These are phyloP conservation scores for Muscidifurax raptorellus DNA, from an alignment of 1,140 invertebrate genomes.

Conservation along the genomic window DNA sequence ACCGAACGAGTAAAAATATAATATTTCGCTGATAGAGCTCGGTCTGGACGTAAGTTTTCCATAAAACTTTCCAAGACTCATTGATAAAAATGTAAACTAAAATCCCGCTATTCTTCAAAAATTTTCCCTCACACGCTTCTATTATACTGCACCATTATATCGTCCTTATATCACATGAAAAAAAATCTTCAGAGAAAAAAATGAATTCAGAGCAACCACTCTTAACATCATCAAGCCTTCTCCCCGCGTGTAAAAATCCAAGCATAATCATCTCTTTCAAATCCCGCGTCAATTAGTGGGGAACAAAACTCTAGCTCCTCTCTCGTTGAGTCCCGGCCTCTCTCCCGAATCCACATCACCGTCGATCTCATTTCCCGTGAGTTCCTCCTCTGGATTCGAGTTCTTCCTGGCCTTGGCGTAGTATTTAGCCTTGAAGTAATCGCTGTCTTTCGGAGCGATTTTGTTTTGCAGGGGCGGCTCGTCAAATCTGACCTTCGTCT, in stretches of 20 bases:
- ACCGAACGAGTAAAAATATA: no score
- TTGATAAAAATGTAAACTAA: no score
- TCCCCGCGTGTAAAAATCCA: not conserved
- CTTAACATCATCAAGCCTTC: conserved; percentile 43
- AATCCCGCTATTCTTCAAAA: not conserved
- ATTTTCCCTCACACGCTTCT: no score
- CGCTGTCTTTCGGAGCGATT: conserved; percentile 55
- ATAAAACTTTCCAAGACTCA: no score
- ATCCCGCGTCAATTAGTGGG: conserved; percentile 20
- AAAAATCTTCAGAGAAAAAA: not conserved
- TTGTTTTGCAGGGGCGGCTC: conserved; percentile 56
- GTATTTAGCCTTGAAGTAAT: conserved; percentile 43
- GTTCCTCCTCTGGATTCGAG: conserved; percentile 14
- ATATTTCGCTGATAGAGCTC: no score
- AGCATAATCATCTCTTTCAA: not conserved
- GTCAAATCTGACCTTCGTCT: conserved; percentile 21
- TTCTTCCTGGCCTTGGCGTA: conserved; percentile 40
- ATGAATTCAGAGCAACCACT: not conserved
- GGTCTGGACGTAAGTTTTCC: no score
- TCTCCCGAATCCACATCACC: conserved; percentile 20
- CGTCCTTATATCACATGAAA: not conserved
- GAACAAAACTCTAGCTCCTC: conserved; percentile 22
- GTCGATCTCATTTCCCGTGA: conserved; percentile 49
- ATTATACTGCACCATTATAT: not conserved
- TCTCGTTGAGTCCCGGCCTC: not conserved